Evolutionary conservation across 2,113 vertebrate genomes (phyloP).

Genomic region (Mugil cephalus): DNA sequence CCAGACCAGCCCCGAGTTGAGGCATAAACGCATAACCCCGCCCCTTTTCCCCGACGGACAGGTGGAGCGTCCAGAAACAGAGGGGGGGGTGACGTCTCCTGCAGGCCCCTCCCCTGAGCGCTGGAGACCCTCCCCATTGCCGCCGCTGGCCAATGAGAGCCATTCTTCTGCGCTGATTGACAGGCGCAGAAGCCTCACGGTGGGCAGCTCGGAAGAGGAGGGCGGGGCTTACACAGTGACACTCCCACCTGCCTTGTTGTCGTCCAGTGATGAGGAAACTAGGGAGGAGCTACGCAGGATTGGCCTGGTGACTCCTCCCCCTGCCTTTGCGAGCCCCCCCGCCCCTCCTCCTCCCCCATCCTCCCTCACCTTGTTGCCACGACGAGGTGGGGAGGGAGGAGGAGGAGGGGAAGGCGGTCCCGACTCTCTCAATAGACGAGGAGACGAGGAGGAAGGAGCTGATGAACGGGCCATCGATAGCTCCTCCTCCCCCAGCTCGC

Average conservation of each 20-base stretch:
- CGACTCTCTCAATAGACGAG: constrained; percentile 91
- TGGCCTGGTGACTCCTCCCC: constrained; percentile 94
- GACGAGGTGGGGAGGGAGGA: constrained; percentile 78
- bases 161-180: constrained; percentile 75
- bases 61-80: constrained; percentile 88
- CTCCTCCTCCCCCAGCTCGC: constrained; percentile 93
- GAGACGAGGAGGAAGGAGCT: constrained; percentile 89
- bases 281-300: constrained; percentile 96
- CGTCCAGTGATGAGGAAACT: constrained; percentile 97
- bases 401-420: constrained; percentile 88
- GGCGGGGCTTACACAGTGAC: constrained; percentile 94
- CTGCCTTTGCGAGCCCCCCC: constrained; percentile 88
- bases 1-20: constrained; percentile 84
- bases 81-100: constrained; percentile 90
- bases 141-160: constrained; percentile 78
- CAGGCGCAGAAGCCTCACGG: constrained; percentile 88
- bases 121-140: constrained; percentile 82
- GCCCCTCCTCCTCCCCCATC: constrained; percentile 83
- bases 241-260: constrained; percentile 92
- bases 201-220: constrained; percentile 96
- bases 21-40: constrained; percentile 76
- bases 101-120: constrained; percentile 76
- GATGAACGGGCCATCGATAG: constrained; percentile 94
- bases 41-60: constrained; percentile 85
- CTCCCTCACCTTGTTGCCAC: constrained; percentile 77